Percentiles rank a stretch among this genome's conserved stretches.
These are phyloP conservation scores for Eremophila alpestris DNA, from an alignment of 2,797 vertebrate genomes.

Conservation along the genomic window DNA sequence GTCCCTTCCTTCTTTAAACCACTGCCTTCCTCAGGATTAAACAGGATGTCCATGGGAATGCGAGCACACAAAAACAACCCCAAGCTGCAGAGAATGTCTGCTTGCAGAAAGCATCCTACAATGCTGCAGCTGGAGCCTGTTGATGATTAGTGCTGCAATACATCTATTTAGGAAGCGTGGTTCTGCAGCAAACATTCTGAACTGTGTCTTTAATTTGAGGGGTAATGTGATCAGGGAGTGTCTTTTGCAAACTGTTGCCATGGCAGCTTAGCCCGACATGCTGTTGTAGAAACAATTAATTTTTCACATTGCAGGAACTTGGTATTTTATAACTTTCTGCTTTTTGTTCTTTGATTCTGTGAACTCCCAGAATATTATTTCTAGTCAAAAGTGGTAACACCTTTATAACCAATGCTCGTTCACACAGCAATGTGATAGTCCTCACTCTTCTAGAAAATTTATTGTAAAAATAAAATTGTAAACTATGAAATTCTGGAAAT, in stretches of 20 bases:
- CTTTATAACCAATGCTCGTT: neutral
- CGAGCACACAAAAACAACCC: neutral
- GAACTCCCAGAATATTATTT: neutral
- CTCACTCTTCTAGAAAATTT: neutral
- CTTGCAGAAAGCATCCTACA: neutral
- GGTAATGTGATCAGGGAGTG: neutral
- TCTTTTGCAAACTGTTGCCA: constrained; percentile 28
- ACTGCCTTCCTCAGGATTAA: neutral
- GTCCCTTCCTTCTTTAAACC: neutral
- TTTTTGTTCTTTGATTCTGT: neutral
- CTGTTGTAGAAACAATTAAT: neutral
- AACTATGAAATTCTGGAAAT: neutral
- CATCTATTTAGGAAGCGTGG: neutral
- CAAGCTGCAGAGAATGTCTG: neutral
- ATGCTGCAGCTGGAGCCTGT: neutral
- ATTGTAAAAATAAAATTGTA: neutral
- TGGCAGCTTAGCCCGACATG: constrained; percentile 16
- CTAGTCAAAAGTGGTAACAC: neutral
- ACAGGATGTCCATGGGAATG: neutral
- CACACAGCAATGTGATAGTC: neutral
- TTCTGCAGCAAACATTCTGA: neutral
- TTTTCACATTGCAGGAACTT: neutral
- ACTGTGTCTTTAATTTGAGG: neutral
- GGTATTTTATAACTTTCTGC: neutral
- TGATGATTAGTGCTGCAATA: neutral